phyloP scores from a whole-genome alignment of 2,797 vertebrate species.

The Peromyscus eremicus region DNA sequence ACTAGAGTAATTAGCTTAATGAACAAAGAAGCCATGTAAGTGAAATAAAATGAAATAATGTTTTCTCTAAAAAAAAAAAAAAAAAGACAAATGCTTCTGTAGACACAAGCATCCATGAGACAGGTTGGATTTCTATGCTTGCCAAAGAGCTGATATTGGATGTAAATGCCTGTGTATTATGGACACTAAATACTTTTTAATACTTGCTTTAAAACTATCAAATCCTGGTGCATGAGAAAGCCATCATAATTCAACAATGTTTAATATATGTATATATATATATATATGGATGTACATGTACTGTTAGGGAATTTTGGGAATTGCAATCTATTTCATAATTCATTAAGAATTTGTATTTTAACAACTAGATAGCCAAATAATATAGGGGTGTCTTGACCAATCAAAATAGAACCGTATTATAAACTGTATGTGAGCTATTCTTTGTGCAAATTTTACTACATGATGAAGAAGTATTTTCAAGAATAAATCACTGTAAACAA shows the following conservation, averaged over 20 bases:
- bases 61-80: slow-evolving; percentile 82
- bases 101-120: slow-evolving; percentile 84
- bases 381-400: slow-evolving; percentile 36
- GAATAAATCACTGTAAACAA: slow-evolving; percentile 67
- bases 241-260: slow-evolving; percentile 42
- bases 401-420: slow-evolving; percentile 36
- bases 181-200: slow-evolving; percentile 69
- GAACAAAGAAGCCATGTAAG: slow-evolving; percentile 89
- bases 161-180: slow-evolving; percentile 77
- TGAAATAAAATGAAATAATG: slow-evolving; percentile 84
- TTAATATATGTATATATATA: neutral
- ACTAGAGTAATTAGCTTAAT: slow-evolving; percentile 91
- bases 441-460: slow-evolving; percentile 58
- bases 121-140: slow-evolving; percentile 79
- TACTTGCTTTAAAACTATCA: slow-evolving; percentile 72
- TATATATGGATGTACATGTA: neutral
- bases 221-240: slow-evolving; percentile 48
- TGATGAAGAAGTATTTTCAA: slow-evolving; percentile 66
- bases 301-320: slow-evolving; percentile 60
- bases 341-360: slow-evolving; percentile 72
- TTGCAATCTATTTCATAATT: slow-evolving; percentile 69
- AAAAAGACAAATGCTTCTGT: slow-evolving; percentile 81
- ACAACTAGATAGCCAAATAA: slow-evolving; percentile 47
- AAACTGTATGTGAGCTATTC: slow-evolving; percentile 24
- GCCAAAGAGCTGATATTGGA: slow-evolving; percentile 85